These are phyloP conservation scores for Drosophila asahinai DNA, from an alignment of 1,140 invertebrate species.

Conservation along the genomic window DNA sequence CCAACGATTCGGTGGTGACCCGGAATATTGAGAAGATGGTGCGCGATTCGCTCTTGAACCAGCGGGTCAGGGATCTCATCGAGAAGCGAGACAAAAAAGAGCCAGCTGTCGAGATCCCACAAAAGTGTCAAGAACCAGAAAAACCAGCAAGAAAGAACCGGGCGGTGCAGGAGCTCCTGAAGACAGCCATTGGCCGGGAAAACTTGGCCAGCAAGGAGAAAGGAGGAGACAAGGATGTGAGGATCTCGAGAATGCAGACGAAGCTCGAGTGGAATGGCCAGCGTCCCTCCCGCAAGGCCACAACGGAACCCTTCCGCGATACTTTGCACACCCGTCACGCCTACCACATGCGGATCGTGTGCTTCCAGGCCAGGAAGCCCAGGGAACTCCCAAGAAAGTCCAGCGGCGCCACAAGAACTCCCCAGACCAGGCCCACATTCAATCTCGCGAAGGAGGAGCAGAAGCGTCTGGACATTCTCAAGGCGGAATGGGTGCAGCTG, in stretches of 20 bases:
- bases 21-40: slow-evolving; percentile 8
- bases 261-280: neutral
- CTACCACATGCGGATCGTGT: slow-evolving; percentile 4
- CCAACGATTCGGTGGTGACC: neutral
- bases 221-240: neutral
- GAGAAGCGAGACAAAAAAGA: neutral
- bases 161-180: neutral
- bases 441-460: slow-evolving; percentile 26
- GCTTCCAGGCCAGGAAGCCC: neutral
- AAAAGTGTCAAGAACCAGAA: no score
- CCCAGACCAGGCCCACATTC: neutral
- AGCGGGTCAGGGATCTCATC: neutral
- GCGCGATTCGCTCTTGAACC: neutral
- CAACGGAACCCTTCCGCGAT: neutral
- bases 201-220: no score
- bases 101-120: neutral
- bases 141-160: neutral
- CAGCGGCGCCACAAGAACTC: no score
- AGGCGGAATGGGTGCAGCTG: slow-evolving; percentile 10
- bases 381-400: neutral
- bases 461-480: slow-evolving; percentile 15
- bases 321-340: no score
- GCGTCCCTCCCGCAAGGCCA: neutral
- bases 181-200: neutral
- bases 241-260: neutral